These are phyloP conservation scores for Limnephilus marmoratus DNA, from an alignment of 2,888 invertebrate species.

Conservation along the genomic window DNA sequence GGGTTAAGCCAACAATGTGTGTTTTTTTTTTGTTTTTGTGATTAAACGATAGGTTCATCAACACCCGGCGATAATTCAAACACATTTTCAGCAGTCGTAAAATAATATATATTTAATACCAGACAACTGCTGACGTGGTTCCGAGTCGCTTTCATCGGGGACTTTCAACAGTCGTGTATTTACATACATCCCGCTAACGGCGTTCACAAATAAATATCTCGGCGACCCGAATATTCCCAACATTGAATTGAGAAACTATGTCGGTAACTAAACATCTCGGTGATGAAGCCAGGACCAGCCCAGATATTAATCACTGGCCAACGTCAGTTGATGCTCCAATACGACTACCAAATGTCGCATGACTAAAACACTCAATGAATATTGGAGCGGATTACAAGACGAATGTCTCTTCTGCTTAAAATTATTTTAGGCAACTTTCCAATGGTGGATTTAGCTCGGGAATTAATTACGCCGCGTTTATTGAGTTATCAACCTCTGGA, in stretches of 20 bases:
- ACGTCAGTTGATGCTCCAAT: neutral
- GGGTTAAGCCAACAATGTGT: neutral
- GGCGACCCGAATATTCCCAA: slow-evolving; percentile 37
- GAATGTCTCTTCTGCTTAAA: slow-evolving; percentile 1
- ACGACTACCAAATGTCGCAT: neutral
- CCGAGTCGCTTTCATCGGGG: slow-evolving; percentile 52
- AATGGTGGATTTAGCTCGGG: neutral
- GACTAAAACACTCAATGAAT: slow-evolving; percentile 41
- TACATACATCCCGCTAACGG: slow-evolving; percentile 57
- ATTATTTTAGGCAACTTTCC: slow-evolving; percentile 46
- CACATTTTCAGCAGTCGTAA: slow-evolving; percentile 1
- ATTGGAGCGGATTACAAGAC: slow-evolving; percentile 40
- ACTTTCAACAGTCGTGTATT: slow-evolving; percentile 62
- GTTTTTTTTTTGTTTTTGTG: neutral
- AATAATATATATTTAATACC: neutral
- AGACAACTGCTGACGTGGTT: slow-evolving; percentile 44
- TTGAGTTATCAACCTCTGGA: slow-evolving; percentile 26
- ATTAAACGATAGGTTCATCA: neutral
- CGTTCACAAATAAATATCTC: slow-evolving; percentile 58
- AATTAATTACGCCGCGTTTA: slow-evolving; percentile 32
- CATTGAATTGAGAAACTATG: slow-evolving; percentile 35
- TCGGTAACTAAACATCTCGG: slow-evolving; percentile 38
- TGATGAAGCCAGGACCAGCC: slow-evolving; percentile 4
- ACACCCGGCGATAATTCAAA: slow-evolving; percentile 4
- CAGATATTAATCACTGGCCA: slow-evolving; percentile 41